Conservation (phyloP, 2,113 vertebrate genomes). For the Phrynocephalus versicolor region DNA sequence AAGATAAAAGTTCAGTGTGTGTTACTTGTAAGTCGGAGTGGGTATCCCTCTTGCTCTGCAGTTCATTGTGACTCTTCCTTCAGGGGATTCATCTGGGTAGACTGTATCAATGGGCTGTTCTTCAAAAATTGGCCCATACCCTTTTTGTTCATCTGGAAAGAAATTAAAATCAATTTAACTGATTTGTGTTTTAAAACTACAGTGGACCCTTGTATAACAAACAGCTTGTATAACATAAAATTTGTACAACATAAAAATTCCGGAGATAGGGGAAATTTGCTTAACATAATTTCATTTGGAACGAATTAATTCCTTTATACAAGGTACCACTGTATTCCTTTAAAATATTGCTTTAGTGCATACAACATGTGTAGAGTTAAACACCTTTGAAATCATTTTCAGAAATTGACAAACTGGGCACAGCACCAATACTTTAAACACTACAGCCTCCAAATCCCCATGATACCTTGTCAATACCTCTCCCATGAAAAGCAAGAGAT, state of each 20-base stretch:
- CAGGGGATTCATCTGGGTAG: constrained; percentile 94
- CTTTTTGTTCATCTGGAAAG: constrained; percentile 84
- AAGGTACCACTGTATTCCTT: too few species aligned
- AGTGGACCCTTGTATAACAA: too few species aligned
- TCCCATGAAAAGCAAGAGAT: neutral
- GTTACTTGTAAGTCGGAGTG: constrained; percentile 90
- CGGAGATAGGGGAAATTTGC: too few species aligned
- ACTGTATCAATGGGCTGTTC: constrained; percentile 94
- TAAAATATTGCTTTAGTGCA: neutral
- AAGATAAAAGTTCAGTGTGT: neutral
- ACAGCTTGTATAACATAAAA: too few species aligned
- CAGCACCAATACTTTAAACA: accelerated
- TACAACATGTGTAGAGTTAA: neutral
- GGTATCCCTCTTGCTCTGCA: constrained; percentile 90
- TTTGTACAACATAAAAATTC: too few species aligned
- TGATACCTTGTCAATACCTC: neutral
- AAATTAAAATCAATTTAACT: constrained; percentile 15
- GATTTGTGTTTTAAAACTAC: neutral
- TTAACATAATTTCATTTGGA: too few species aligned
- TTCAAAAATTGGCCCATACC: constrained; percentile 94
- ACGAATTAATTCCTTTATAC: too few species aligned
- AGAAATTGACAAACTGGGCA: constrained; percentile 12
- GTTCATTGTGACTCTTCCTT: constrained; percentile 91
- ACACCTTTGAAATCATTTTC: neutral
- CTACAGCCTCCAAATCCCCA: neutral